These are phyloP conservation scores for Colossoma macropomum DNA, from an alignment of 2,113 vertebrate genomes.

Conservation along the genomic window DNA sequence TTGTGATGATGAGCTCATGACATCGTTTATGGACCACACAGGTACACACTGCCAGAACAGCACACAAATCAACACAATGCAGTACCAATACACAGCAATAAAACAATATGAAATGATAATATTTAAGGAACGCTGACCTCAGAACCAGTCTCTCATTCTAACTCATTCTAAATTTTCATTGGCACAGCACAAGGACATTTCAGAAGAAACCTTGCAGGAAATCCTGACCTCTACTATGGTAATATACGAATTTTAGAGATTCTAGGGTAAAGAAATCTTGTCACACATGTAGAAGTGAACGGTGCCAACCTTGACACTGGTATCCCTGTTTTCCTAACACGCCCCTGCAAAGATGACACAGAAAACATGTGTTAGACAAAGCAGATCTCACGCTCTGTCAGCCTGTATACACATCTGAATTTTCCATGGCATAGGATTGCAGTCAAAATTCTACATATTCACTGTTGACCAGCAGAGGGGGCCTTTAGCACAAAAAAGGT, in stretches of 20 bases:
- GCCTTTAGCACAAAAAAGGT: neutral
- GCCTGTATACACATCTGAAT: slow-evolving; percentile 28
- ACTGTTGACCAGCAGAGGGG: slow-evolving; percentile 52
- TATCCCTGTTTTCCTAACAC: slow-evolving; percentile 99
- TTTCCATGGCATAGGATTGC: neutral
- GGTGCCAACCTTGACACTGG: slow-evolving; percentile 96
- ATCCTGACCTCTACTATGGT: neutral
- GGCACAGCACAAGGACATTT: too few relatives aligned
- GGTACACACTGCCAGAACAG: slow-evolving; percentile 88
- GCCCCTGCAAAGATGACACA: slow-evolving; percentile 85
- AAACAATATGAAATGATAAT: neutral
- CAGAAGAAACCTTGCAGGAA: too few relatives aligned
- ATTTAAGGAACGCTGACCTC: neutral
- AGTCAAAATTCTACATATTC: neutral
- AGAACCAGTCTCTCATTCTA: neutral
- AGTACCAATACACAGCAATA: neutral
- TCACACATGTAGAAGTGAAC: neutral
- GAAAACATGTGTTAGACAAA: slow-evolving; percentile 34
- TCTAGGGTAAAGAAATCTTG: neutral
- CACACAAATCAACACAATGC: neutral
- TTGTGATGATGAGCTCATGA: slow-evolving; percentile 98
- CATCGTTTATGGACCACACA: slow-evolving; percentile 99
- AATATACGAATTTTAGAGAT: neutral
- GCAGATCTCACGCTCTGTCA: slow-evolving; percentile 11
- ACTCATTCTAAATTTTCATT: neutral